A percentile compares a stretch with the other conserved stretches of the same genome.
Evolutionary conservation across 2,113 vertebrate genomes (phyloP).

Genomic region (Callionymus lyra): DNA sequence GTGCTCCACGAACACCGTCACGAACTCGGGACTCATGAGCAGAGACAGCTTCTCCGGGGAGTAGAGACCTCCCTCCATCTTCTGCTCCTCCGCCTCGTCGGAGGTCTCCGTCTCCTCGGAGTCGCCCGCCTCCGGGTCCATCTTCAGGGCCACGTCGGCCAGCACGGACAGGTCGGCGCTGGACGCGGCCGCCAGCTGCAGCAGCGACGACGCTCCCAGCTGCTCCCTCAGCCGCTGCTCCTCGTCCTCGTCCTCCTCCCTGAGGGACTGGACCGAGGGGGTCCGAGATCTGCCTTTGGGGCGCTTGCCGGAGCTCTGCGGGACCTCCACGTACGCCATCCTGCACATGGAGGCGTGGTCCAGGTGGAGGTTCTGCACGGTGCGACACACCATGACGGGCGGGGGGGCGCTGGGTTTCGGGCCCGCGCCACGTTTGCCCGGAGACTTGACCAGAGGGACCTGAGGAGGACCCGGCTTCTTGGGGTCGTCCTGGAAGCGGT

Average conservation of each 20-base stretch:
- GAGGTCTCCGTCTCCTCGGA: conserved; percentile 75
- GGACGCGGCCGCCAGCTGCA: conserved; percentile 64
- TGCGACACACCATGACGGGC: conserved; percentile 67
- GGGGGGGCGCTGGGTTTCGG: conserved; percentile 40
- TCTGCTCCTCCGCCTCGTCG: conserved; percentile 75
- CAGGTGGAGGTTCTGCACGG: conserved; percentile 80
- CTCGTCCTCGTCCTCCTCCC: conserved; percentile 65
- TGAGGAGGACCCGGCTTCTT: conserved; percentile 46
- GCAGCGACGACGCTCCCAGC: conserved; percentile 62
- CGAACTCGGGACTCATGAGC: conserved; percentile 45
- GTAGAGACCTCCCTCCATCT: conserved; percentile 52
- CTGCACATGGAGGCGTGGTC: conserved; percentile 84
- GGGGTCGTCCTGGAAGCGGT: conserved; percentile 47
- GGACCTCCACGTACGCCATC: conserved; percentile 61
- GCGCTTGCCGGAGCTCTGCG: conserved; percentile 43
- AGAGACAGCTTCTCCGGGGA: conserved; percentile 35
- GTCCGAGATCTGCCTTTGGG: conserved; percentile 55
- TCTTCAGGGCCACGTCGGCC: conserved; percentile 74
- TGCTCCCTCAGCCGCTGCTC: conserved; percentile 62
- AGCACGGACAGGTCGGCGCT: conserved; percentile 72
- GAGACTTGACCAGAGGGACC: conserved; percentile 36
- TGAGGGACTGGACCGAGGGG: conserved; percentile 40
- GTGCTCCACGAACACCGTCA: conserved; percentile 74
- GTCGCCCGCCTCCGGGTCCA: conserved; percentile 71
- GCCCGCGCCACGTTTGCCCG: conserved; percentile 43